Conservation (phyloP, 2,797 vertebrate species). For the Lagorchestes hirsutus region DNA sequence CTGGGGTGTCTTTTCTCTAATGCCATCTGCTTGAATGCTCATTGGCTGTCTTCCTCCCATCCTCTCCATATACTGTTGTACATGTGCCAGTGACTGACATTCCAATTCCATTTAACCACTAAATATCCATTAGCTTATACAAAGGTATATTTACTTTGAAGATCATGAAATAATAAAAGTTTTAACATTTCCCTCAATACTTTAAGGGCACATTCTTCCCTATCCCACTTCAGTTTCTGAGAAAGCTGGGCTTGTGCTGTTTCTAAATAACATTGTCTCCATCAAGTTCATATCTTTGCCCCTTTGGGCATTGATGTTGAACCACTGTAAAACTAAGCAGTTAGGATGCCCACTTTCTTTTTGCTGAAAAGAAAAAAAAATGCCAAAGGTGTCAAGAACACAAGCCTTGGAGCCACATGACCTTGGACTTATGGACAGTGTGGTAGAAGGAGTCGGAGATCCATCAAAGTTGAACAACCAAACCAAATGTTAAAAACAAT, state of each 20-base stretch:
- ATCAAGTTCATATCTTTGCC: not conserved
- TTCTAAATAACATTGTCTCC: not conserved
- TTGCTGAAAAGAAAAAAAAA: not conserved
- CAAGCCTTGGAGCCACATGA: not conserved
- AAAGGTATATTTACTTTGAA: not conserved
- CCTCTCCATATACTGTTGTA: not conserved
- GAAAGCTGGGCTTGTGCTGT: not conserved
- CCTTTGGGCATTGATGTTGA: not conserved
- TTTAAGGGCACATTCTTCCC: not conserved
- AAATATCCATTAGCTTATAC: not conserved
- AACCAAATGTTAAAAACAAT: not conserved
- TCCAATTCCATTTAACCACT: not conserved
- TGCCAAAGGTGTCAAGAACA: not conserved
- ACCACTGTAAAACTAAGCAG: not conserved
- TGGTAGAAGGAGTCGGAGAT: not conserved
- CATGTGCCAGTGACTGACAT: not conserved
- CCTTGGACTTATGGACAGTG: not conserved
- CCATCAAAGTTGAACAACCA: not conserved
- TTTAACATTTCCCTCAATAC: not conserved
- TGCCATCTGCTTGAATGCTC: not conserved
- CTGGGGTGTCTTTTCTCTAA: not conserved
- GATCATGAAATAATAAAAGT: not conserved
- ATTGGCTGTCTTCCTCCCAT: not conserved
- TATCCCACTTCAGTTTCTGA: not conserved
- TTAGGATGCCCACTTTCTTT: not conserved